A percentile compares a stretch with the other conserved stretches of the same genome.
Conservation (phyloP, 2,113 vertebrate species). For the Ondatra zibethicus region DNA sequence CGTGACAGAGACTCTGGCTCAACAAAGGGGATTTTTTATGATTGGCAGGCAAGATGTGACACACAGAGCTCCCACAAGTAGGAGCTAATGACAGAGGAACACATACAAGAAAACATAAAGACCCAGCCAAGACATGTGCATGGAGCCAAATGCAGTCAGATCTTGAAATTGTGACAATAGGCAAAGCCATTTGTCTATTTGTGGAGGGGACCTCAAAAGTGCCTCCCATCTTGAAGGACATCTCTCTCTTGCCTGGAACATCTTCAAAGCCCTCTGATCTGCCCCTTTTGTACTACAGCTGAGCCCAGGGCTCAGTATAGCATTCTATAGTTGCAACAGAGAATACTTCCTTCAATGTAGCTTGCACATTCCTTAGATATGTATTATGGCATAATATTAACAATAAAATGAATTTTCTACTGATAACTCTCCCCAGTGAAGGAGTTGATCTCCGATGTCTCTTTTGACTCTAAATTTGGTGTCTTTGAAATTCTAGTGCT, state of each 20-base stretch:
- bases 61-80: slow-evolving; percentile 72
- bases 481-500: slow-evolving; percentile 61
- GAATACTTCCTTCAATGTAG: background rate
- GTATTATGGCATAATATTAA: background rate
- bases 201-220: background rate
- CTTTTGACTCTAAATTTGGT: slow-evolving; percentile 49
- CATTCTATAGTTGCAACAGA: background rate
- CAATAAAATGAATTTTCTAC: slow-evolving; percentile 53
- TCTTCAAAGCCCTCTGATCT: background rate
- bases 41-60: slow-evolving; percentile 67
- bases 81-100: slow-evolving; percentile 80
- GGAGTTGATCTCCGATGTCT: background rate
- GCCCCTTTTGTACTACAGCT: background rate
- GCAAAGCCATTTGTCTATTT: slow-evolving; percentile 68
- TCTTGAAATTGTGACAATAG: slow-evolving; percentile 48
- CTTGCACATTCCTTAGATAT: background rate
- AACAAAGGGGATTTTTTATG: slow-evolving; percentile 55
- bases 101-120: slow-evolving; percentile 70
- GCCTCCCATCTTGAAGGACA: background rate
- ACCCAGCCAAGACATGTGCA: slow-evolving; percentile 68
- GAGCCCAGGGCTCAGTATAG: background rate
- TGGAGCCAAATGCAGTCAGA: slow-evolving; percentile 65
- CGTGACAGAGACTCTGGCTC: slow-evolving; percentile 71
- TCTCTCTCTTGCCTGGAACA: background rate
- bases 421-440: background rate